Evolutionary conservation across 2,797 vertebrate genomes (phyloP).

Genomic region (Perodicticus potto): DNA sequence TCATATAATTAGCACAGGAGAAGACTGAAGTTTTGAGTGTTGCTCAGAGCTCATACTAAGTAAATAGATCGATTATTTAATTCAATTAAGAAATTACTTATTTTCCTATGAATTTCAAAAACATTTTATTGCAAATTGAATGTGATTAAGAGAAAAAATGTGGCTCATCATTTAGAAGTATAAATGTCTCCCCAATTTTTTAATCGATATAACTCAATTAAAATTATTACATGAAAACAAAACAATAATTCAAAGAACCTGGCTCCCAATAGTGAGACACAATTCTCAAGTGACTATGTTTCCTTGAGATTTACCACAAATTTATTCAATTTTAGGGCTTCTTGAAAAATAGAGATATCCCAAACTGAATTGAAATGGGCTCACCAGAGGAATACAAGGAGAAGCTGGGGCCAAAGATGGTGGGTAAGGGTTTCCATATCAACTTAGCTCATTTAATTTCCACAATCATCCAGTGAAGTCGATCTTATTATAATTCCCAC

Average conservation of each 20-base stretch:
- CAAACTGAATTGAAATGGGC: neutral
- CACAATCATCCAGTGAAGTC: neutral
- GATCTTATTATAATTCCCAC: neutral
- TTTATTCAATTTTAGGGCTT: neutral
- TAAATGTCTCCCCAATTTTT: neutral
- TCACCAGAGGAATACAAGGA: neutral
- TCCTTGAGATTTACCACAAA: neutral
- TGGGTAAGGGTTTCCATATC: neutral
- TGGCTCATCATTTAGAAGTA: neutral
- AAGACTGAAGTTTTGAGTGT: neutral
- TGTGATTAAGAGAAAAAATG: neutral
- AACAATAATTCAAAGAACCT: slow-evolving; percentile 4
- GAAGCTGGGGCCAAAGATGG: neutral
- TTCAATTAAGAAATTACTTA: slow-evolving; percentile 49
- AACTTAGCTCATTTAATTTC: neutral
- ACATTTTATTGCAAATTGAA: slow-evolving; percentile 56
- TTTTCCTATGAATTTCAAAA: slow-evolving; percentile 44
- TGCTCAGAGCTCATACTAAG: slow-evolving; percentile 24
- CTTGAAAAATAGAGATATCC: neutral
- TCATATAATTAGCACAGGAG: neutral
- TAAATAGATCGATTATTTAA: slow-evolving; percentile 55
- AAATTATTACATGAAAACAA: slow-evolving; percentile 59
- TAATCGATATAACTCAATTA: slow-evolving; percentile 30
- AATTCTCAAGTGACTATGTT: neutral
- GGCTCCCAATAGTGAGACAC: neutral